These are phyloP conservation scores for Corapipo altera DNA, from an alignment of 2,113 vertebrate genomes.

Conservation along the genomic window DNA sequence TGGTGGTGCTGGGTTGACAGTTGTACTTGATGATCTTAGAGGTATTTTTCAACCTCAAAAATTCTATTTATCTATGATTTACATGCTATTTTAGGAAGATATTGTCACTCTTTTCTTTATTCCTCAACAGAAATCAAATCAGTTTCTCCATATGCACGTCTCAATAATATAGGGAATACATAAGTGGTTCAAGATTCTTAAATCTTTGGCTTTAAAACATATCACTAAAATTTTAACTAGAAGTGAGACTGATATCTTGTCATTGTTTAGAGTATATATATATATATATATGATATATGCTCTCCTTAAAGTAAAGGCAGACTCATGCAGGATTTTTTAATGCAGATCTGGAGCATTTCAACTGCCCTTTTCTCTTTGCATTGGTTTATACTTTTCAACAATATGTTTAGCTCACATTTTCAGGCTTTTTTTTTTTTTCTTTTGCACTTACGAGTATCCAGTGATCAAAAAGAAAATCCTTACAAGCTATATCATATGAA, in stretches of 20 bases:
- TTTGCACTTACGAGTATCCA: background rate
- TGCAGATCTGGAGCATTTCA: background rate
- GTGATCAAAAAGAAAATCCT: background rate
- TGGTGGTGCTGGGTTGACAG: background rate
- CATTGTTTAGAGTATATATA: background rate
- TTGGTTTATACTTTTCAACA: background rate
- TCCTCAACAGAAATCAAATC: background rate
- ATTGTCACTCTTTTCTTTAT: background rate
- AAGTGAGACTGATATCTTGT: background rate
- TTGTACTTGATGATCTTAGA: background rate
- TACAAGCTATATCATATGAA: background rate
- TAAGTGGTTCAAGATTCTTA: background rate
- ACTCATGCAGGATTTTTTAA: background rate
- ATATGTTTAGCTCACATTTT: background rate
- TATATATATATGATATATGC: background rate
- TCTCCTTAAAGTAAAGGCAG: background rate
- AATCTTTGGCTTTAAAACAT: background rate
- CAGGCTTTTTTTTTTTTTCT: background rate
- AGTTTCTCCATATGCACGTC: background rate
- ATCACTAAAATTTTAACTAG: background rate
- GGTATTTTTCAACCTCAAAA: background rate
- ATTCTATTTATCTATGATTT: background rate
- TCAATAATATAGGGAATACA: background rate
- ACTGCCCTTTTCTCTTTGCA: background rate
- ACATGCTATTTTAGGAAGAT: background rate